These are phyloP conservation scores for Noctilio leporinus DNA, from an alignment of 2,113 vertebrate species.

Conservation along the genomic window DNA sequence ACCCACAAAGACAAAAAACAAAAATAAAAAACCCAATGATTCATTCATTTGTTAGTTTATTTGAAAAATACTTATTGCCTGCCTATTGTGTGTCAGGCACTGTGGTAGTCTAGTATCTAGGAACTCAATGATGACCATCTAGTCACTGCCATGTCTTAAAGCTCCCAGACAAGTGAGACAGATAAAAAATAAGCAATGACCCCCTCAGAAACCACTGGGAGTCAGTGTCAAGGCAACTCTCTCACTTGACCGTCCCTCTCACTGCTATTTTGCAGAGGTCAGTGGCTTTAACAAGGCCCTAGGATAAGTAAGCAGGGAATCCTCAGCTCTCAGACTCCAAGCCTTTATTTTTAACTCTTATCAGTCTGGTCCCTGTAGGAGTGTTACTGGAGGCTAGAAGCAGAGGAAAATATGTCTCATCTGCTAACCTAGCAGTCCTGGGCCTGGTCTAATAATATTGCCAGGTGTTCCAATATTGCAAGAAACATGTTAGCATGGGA, in stretches of 20 bases:
- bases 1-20: no score
- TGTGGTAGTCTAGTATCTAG: neutral
- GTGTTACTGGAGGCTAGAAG: no score
- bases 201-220: neutral
- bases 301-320: no score
- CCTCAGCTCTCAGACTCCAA: neutral
- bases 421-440: no score
- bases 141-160: neutral
- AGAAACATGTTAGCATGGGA: no score
- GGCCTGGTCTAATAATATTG: no score
- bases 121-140: neutral
- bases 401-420: no score
- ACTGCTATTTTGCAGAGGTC: neutral
- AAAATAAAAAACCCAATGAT: no score
- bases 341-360: neutral
- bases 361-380: neutral
- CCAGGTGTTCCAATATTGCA: no score
- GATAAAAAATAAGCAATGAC: rapidly evolving
- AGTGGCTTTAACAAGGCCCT: neutral
- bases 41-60: neutral
- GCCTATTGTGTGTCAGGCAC: neutral
- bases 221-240: no score
- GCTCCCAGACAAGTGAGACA: neutral
- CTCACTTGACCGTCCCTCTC: neutral
- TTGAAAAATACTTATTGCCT: neutral